These are phyloP conservation scores for Agriopis marginaria DNA, from an alignment of 2,888 invertebrate species.

Conservation along the genomic window DNA sequence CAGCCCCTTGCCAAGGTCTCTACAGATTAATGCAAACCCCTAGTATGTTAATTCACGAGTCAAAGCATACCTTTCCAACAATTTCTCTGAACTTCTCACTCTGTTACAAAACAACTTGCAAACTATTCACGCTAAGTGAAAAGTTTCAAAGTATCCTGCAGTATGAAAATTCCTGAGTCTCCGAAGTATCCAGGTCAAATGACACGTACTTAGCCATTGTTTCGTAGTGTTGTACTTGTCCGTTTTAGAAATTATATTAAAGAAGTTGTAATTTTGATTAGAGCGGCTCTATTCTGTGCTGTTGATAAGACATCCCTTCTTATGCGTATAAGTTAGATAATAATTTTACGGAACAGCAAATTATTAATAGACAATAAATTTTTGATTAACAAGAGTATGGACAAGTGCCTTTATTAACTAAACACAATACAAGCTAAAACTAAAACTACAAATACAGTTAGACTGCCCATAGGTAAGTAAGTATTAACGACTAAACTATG, in stretches of 20 bases:
- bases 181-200: constrained; percentile 37
- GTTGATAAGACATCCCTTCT: no score
- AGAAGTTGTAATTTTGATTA: background rate
- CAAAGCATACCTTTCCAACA: constrained; percentile 39
- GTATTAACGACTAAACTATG: constrained; percentile 3
- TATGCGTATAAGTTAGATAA: no score
- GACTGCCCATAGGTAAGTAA: no score
- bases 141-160: constrained; percentile 54
- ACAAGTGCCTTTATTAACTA: no score
- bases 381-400: no score
- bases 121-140: constrained; percentile 57
- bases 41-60: constrained; percentile 20
- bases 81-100: constrained; percentile 55
- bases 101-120: constrained; percentile 49
- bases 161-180: constrained; percentile 44
- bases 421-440: no score
- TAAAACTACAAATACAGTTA: no score
- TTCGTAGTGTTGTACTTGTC: background rate
- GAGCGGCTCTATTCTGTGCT: background rate
- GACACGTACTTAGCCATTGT: constrained; percentile 30
- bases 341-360: no score
- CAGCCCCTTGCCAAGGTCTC: background rate
- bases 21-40: constrained; percentile 18
- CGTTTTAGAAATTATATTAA: background rate
- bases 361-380: no score